Conservation (phyloP, 1,140 invertebrate genomes). For the Varroa destructor region DNA sequence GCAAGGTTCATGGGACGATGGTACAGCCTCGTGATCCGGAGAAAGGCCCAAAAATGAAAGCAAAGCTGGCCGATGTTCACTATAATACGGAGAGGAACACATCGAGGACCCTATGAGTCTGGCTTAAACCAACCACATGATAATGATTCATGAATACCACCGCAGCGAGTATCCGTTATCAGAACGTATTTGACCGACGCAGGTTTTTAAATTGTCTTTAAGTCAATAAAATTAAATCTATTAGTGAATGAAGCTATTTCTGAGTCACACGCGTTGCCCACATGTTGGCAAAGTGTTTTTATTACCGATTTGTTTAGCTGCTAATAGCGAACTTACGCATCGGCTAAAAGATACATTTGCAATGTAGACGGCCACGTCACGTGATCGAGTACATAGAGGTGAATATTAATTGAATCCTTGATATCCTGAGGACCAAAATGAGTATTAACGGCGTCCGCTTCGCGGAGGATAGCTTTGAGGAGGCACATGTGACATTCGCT, state of each 20-base stretch:
- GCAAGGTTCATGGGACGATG: slow-evolving; percentile 30
- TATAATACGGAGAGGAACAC: neutral
- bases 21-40: slow-evolving; percentile 10
- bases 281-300: too few relatives aligned
- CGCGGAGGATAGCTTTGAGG: slow-evolving; percentile 72
- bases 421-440: slow-evolving; percentile 88
- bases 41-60: slow-evolving; percentile 16
- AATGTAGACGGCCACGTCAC: slow-evolving; percentile 89
- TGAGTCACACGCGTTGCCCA: too few relatives aligned
- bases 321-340: slow-evolving; percentile 36
- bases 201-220: neutral
- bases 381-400: slow-evolving; percentile 75
- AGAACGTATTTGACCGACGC: neutral
- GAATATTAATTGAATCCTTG: slow-evolving; percentile 88
- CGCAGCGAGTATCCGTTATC: neutral
- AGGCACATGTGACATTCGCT: slow-evolving; percentile 84
- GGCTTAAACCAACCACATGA: too few relatives aligned
- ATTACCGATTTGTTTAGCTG: neutral
- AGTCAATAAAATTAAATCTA: too few relatives aligned
- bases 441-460: slow-evolving; percentile 86
- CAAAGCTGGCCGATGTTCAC: slow-evolving; percentile 14
- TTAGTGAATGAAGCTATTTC: too few relatives aligned
- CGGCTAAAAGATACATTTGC: slow-evolving; percentile 57
- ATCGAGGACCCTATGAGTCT: too few relatives aligned
- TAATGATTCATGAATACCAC: too few relatives aligned